Percentiles rank a stretch among this genome's conserved stretches.
phyloP scores from a whole-genome alignment of 2,113 vertebrate genomes.

The Chloropsis hardwickii region DNA sequence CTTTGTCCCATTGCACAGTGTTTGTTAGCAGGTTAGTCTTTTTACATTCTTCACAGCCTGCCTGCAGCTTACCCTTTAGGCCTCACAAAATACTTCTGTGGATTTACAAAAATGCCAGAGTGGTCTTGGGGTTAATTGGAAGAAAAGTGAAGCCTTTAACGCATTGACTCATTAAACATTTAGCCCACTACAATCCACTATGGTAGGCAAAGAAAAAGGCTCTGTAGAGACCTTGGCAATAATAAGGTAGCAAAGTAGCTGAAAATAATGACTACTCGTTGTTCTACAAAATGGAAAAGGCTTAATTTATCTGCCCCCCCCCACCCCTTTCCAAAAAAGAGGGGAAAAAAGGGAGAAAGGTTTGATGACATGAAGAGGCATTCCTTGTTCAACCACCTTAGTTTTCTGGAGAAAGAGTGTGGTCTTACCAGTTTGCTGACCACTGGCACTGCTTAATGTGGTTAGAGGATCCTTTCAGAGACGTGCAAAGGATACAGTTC shows the following conservation, averaged over 20 bases:
- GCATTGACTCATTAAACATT: constrained; percentile 92
- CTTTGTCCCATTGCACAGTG: constrained; percentile 84
- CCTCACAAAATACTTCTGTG: constrained; percentile 89
- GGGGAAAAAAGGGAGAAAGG: background rate
- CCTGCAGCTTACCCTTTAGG: constrained; percentile 91
- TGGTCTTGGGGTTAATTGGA: constrained; percentile 95
- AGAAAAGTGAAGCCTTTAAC: constrained; percentile 90
- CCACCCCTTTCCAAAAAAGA: background rate
- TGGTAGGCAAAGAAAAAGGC: constrained; percentile 71
- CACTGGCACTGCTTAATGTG: background rate
- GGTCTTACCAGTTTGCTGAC: constrained; percentile 19
- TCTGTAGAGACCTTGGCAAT: constrained; percentile 72
- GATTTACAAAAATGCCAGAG: constrained; percentile 92
- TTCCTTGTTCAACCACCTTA: constrained; percentile 23
- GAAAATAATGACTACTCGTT: constrained; percentile 68
- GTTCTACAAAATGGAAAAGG: constrained; percentile 71
- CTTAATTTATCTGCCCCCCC: constrained; percentile 55
- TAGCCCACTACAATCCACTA: constrained; percentile 80
- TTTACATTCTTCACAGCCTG: constrained; percentile 87
- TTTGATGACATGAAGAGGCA: constrained; percentile 54
- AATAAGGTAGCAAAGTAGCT: constrained; percentile 72
- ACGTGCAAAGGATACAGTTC: background rate
- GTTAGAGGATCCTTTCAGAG: background rate
- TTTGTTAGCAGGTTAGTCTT: constrained; percentile 98
- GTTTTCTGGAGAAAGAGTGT: background rate